These are phyloP conservation scores for Brachylomia viminalis DNA, from an alignment of 2,888 invertebrate species.

Conservation along the genomic window DNA sequence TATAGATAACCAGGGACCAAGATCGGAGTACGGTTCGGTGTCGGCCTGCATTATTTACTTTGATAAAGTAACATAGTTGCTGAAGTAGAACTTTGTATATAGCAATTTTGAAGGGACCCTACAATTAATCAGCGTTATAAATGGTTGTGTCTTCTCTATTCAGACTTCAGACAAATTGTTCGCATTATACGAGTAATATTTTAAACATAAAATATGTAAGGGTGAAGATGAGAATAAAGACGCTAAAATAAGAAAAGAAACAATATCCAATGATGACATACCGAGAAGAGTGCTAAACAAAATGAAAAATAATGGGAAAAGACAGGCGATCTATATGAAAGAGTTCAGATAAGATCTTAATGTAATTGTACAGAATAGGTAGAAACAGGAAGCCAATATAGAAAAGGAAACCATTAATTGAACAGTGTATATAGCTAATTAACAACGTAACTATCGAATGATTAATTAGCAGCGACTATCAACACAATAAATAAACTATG, in stretches of 20 bases:
- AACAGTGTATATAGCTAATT: background rate
- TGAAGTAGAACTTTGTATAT: slow-evolving; percentile 50
- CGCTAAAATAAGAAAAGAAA: background rate
- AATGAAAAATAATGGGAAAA: background rate
- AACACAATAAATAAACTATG: slow-evolving; percentile 3
- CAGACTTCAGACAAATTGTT: slow-evolving; percentile 43
- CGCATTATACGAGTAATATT: slow-evolving; percentile 5
- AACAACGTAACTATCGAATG: background rate
- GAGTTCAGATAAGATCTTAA: background rate
- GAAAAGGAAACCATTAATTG: background rate
- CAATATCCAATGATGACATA: background rate
- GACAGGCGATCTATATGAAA: background rate
- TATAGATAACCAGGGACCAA: slow-evolving; percentile 63
- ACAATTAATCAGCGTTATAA: slow-evolving; percentile 59
- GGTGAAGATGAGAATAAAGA: background rate
- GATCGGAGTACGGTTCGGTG: slow-evolving; percentile 59
- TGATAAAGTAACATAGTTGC: slow-evolving; percentile 60
- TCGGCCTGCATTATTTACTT: slow-evolving; percentile 58
- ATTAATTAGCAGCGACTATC: background rate
- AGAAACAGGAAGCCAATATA: background rate
- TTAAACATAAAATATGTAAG: slow-evolving; percentile 13
- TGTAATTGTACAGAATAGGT: background rate
- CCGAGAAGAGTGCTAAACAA: background rate
- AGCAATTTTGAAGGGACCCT: slow-evolving; percentile 48
- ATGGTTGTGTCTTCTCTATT: slow-evolving; percentile 47